These are phyloP conservation scores for Drosophila leonis DNA, from an alignment of 2,888 invertebrate species.

Conservation along the genomic window DNA sequence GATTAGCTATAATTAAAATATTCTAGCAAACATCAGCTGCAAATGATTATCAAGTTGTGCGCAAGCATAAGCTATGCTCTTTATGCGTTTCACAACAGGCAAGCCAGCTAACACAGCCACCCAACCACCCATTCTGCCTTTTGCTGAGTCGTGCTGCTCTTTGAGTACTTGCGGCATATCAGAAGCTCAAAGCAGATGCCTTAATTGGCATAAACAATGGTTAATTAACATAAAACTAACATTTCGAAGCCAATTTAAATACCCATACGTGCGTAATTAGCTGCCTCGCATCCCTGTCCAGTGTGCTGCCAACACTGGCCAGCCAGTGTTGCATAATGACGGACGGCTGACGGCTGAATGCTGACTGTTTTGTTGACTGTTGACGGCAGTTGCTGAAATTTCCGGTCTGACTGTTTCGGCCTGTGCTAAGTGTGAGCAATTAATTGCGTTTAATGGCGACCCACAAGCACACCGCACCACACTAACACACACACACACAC, in stretches of 20 bases:
- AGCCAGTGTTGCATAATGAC: conserved; percentile 27
- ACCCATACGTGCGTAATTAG: conserved; percentile 77
- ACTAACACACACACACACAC: neutral
- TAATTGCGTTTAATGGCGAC: conserved; percentile 57
- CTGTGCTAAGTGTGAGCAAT: conserved; percentile 53
- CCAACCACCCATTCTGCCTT: neutral
- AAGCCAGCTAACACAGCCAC: neutral
- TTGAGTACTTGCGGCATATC: conserved; percentile 7
- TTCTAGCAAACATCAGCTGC: conserved; percentile 16
- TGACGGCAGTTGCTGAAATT: conserved; percentile 16
- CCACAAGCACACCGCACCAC: conserved; percentile 34
- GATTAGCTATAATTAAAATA: conserved; percentile 19
- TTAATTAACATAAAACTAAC: conserved; percentile 82
- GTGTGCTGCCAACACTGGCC: neutral
- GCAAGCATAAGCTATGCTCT: neutral
- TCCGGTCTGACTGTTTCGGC: conserved; percentile 40
- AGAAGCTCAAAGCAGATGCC: conserved; percentile 26
- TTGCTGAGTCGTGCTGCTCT: conserved; percentile 22
- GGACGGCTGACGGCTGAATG: conserved; percentile 15
- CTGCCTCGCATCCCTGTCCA: conserved; percentile 12
- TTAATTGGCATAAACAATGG: conserved; percentile 78
- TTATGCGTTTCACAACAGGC: neutral
- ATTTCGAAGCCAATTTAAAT: conserved; percentile 72
- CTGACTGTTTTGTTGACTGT: conserved; percentile 18
- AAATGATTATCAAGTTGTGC: conserved; percentile 8